Conservation (phyloP, 2,113 vertebrate species). For the Misgurnus anguillicaudatus region DNA sequence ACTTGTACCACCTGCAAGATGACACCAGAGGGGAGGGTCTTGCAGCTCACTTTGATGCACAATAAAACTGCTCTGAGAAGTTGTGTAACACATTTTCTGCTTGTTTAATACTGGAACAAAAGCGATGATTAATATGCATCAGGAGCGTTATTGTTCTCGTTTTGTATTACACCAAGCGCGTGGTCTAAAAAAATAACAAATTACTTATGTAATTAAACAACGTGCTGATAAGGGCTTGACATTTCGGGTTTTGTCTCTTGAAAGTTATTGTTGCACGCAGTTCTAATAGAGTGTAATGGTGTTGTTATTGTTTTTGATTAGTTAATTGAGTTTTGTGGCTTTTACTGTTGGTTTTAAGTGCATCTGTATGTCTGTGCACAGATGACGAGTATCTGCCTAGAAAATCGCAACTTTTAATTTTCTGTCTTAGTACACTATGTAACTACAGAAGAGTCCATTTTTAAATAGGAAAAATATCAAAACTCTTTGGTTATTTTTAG, state of each 20-base stretch:
- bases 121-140: slow-evolving; percentile 25
- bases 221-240: not conserved
- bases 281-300: not conserved
- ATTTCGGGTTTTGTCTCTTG: not conserved
- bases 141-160: not conserved
- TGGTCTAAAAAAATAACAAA: not conserved
- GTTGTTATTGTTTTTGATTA: not conserved
- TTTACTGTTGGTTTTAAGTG: no score
- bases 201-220: slow-evolving; percentile 10
- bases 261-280: not conserved
- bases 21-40: not conserved
- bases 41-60: slow-evolving; percentile 5
- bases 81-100: slow-evolving; percentile 9
- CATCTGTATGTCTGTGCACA: no score
- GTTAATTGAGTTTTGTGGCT: not conserved
- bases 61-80: not conserved
- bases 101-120: slow-evolving; percentile 15
- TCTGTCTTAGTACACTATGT: no score
- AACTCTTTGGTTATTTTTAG: no score
- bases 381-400: no score
- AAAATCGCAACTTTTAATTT: no score
- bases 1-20: slow-evolving; percentile 19
- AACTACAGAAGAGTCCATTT: no score
- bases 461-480: no score
- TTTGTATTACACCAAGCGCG: slow-evolving; percentile 21